These are phyloP conservation scores for Dynastes grantii DNA, from an alignment of 2,888 invertebrate genomes.

Conservation along the genomic window DNA sequence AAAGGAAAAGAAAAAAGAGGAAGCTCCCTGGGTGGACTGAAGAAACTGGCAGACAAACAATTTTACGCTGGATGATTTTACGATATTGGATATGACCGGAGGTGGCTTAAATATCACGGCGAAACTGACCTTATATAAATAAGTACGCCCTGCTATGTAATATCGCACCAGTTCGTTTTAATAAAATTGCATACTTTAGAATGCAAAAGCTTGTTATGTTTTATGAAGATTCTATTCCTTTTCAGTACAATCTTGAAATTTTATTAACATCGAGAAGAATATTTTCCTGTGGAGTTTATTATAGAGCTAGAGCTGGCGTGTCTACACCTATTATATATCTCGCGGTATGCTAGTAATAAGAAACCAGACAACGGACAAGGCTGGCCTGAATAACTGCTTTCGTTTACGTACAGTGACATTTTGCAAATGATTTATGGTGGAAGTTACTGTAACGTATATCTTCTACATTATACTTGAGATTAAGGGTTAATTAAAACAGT, in stretches of 20 bases:
- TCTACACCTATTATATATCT: slow-evolving; percentile 10
- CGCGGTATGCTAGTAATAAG: not conserved
- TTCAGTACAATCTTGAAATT: not conserved
- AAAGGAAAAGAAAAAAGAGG: slow-evolving; percentile 16
- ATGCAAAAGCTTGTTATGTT: slow-evolving; percentile 39
- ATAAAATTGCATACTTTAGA: slow-evolving; percentile 31
- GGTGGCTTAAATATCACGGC: slow-evolving; percentile 43
- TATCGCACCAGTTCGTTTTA: slow-evolving; percentile 22
- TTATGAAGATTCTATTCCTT: slow-evolving; percentile 38
- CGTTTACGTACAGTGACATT: slow-evolving; percentile 2
- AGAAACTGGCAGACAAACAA: slow-evolving; percentile 40
- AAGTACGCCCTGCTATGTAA: slow-evolving; percentile 20
- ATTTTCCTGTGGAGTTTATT: slow-evolving; percentile 25
- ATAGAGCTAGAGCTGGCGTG: not conserved
- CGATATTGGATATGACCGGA: slow-evolving; percentile 46
- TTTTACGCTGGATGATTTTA: slow-evolving; percentile 48
- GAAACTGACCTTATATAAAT: slow-evolving; percentile 47
- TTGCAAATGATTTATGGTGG: not conserved
- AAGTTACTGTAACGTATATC: not conserved
- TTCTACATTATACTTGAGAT: too few relatives aligned
- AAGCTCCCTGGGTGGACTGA: not conserved
- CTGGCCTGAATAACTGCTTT: not conserved
- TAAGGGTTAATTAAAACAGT: too few relatives aligned
- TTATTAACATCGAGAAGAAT: slow-evolving; percentile 21
- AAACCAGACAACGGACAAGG: not conserved